Percentiles rank a stretch among this genome's conserved stretches.
phyloP scores from a whole-genome alignment of 2,113 vertebrate species.

The Dermatemys mawii region DNA sequence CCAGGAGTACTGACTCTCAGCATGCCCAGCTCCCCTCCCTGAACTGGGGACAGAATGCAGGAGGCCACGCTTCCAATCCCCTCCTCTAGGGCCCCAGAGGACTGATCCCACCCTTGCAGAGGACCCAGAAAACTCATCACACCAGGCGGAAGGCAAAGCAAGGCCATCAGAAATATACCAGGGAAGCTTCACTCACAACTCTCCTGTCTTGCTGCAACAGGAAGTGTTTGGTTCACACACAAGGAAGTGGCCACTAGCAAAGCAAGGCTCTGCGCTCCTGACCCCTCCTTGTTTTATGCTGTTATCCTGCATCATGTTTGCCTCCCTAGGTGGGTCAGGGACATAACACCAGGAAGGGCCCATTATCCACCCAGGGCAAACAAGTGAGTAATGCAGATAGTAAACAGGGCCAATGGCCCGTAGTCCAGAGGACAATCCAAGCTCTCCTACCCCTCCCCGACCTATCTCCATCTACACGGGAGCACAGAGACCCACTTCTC shows the following conservation, averaged over 20 bases:
- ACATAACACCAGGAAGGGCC: not conserved
- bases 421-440: not conserved
- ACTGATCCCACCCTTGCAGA: not conserved
- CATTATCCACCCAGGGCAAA: not conserved
- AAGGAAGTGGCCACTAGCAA: not conserved
- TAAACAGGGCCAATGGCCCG: not conserved
- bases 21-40: not conserved
- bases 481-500: not conserved
- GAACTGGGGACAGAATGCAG: not conserved
- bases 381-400: not conserved
- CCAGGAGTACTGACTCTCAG: not conserved
- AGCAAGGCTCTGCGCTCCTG: not conserved
- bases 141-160: not conserved
- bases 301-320: not conserved
- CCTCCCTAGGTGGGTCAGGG: not conserved
- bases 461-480: not conserved
- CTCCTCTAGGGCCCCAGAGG: not conserved
- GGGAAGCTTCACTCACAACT: not conserved
- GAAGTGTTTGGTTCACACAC: not conserved
- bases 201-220: not conserved
- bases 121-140: not conserved
- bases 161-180: not conserved
- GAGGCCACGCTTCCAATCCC: not conserved
- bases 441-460: not conserved
- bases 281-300: not conserved